These are phyloP conservation scores for Premnoplex brunnescens DNA, from an alignment of 2,797 vertebrate genomes.

Conservation along the genomic window DNA sequence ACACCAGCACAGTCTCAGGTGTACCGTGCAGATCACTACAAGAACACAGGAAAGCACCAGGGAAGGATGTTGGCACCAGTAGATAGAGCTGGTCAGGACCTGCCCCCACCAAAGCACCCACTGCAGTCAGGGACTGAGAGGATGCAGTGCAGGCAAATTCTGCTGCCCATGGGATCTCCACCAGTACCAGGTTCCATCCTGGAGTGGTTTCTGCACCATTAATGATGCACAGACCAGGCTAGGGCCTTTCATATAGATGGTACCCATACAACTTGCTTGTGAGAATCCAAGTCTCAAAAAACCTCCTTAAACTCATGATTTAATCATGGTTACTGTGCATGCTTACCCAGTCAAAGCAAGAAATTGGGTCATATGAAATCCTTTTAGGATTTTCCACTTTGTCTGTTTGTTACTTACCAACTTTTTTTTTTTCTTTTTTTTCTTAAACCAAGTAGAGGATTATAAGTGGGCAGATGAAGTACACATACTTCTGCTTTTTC, in stretches of 20 bases:
- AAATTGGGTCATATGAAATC: not conserved
- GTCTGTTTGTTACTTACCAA: not conserved
- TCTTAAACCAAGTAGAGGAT: not conserved
- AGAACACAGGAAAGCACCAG: not conserved
- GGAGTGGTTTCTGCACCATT: not conserved
- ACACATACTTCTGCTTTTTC: not conserved
- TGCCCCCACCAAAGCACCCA: not conserved
- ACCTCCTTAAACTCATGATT: not conserved
- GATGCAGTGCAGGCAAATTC: not conserved
- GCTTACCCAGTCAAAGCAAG: not conserved
- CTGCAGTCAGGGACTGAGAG: not conserved
- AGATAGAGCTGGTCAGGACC: rapidly evolving
- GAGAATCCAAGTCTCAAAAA: not conserved
- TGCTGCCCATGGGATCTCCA: not conserved
- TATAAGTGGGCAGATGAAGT: not conserved
- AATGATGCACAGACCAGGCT: rapidly evolving
- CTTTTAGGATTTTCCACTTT: rapidly evolving
- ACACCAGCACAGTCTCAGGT: not conserved
- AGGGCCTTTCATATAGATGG: not conserved
- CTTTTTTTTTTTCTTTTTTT: not conserved
- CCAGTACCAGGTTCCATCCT: not conserved
- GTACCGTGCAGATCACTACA: not conserved
- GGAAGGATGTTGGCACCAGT: not conserved
- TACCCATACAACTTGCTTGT: not conserved
- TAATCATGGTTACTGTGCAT: not conserved